These are phyloP conservation scores for Temnothorax unifasciatus DNA, from an alignment of 2,888 invertebrate genomes.

Conservation along the genomic window DNA sequence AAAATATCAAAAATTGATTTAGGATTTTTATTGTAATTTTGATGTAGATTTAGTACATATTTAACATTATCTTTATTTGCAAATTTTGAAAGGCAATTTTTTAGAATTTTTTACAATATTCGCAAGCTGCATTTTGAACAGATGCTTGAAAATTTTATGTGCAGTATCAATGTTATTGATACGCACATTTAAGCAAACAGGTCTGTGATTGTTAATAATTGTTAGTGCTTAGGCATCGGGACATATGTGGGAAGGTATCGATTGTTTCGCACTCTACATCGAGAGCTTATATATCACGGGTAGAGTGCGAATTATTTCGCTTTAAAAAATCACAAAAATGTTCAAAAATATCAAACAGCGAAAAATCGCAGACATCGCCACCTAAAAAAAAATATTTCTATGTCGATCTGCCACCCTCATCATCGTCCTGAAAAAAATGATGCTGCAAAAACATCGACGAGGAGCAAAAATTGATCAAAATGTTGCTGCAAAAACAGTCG, in stretches of 20 bases:
- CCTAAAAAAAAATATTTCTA: conserved; percentile 28
- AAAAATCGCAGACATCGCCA: conserved; percentile 3
- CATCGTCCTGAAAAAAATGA: conserved; percentile 22
- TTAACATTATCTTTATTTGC: background rate
- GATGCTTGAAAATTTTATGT: background rate
- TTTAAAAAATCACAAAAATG: conserved; percentile 61
- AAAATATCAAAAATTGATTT: background rate
- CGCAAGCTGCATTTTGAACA: background rate
- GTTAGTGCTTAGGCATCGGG: conserved; percentile 15
- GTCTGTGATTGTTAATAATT: conserved; percentile 35
- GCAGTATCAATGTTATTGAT: conserved; percentile 1
- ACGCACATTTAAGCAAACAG: background rate
- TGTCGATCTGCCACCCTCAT: conserved; percentile 1
- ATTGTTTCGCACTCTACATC: conserved; percentile 27
- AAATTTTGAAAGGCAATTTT: background rate
- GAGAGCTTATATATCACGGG: background rate
- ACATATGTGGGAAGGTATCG: conserved; percentile 1
- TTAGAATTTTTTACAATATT: background rate
- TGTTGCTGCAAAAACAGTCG: background rate
- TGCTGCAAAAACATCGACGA: conserved; percentile 23
- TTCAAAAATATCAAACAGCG: conserved; percentile 55
- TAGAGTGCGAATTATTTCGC: background rate
- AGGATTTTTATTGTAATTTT: background rate
- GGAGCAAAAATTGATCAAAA: conserved; percentile 17
- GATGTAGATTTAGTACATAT: background rate